phyloP scores from a whole-genome alignment of 2,888 invertebrate genomes.

The Eupeodes luniger region DNA sequence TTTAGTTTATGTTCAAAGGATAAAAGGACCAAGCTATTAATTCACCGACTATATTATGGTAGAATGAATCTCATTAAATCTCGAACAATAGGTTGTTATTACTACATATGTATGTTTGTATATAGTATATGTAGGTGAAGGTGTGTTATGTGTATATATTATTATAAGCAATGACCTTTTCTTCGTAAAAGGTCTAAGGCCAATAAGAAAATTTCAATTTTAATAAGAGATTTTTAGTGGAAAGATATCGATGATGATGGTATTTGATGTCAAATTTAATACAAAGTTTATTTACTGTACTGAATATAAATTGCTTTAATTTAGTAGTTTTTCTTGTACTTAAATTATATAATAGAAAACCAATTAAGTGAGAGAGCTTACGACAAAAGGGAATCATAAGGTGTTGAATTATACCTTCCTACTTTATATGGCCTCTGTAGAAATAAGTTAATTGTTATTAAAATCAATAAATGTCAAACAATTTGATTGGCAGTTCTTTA shows the following conservation, averaged over 20 bases:
- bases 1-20: conserved; percentile 31
- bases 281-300: background rate
- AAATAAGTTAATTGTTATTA: background rate
- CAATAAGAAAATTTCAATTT: background rate
- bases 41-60: background rate
- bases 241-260: background rate
- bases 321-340: background rate
- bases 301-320: background rate
- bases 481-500: background rate
- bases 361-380: background rate
- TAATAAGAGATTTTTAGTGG: background rate
- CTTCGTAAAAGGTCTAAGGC: background rate
- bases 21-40: conserved; percentile 30
- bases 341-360: background rate
- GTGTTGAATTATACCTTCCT: too few relatives aligned
- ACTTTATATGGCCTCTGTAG: too few relatives aligned
- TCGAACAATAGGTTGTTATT: conserved; percentile 22
- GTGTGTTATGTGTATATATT: background rate
- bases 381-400: too few relatives aligned
- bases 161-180: background rate
- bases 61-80: conserved; percentile 30
- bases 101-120: background rate
- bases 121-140: too few relatives aligned
- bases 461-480: background rate
- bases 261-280: background rate